Base-by-base conservation (phyloP, 1,140 invertebrate species). In the Diploscapter pachys region DNA sequence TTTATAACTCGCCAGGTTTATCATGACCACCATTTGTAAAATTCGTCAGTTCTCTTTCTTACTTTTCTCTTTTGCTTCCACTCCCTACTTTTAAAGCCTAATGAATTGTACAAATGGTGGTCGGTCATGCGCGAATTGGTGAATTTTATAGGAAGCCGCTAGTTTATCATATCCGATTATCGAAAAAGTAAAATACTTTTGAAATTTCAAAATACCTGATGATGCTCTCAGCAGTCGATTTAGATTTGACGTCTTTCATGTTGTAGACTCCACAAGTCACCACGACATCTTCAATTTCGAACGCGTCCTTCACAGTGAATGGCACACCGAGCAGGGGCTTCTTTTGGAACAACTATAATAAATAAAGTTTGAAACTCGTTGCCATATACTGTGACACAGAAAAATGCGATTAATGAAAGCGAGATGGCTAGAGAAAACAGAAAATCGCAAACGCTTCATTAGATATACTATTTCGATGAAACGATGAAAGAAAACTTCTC, bases 241-340 rank as follows among this genome's bases (percentile, higher is more conserved):
- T 71, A 50, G 54, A 64, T 8, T 64, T 63, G 55, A 11, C 11
- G 8, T 62, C 70, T 6, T 71, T 6, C 63, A 54, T 72, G 6
- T 51, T 5, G n/a, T 31, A 54, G 8, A 71, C 68, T 49, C 70
- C 70, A n/a, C 55, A 54, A 50, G 70, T 71, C 51, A 71, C 62
- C 5, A n/a, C 52, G 5, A 48, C 8, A 5, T 61, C 74, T 55
- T 76, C 64, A 6, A 77, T 57, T 13, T 57, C 54, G 52, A 76
- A 9, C n/a, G 63, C 49, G 74, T 76, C 74, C 57, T 76, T 76
- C 6, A 76, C 48, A 4, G 74, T 76, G 50, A 77, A 76, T 31
- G 74, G 74, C 4, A 76, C 54, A 5, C 74, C 74, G n/a, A 76
- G 57, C 5, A 76, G 53, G 4, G 74, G 74, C 73, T 76, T 76